Percentiles rank a stretch among this genome's conserved stretches.
phyloP scores from a whole-genome alignment of 2,113 vertebrate genomes.

The Grammomys surdaster region DNA sequence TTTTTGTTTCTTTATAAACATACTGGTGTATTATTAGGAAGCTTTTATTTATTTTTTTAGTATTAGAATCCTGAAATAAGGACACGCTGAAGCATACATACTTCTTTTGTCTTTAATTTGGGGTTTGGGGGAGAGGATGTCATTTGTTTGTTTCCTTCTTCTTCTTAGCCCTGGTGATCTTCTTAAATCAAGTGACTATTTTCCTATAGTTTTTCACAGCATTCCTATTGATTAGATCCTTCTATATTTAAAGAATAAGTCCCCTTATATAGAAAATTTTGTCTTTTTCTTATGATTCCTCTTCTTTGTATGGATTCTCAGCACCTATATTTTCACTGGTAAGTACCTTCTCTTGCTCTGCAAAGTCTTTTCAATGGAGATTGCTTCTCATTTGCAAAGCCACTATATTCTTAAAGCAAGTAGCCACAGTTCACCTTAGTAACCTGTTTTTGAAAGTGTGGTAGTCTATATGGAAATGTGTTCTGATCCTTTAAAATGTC shows the following conservation, averaged over 20 bases:
- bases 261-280: background rate
- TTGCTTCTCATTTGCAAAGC: background rate
- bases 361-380: background rate
- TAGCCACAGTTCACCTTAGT: rapidly evolving
- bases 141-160: background rate
- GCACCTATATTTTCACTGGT: too few relatives aligned
- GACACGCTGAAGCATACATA: background rate
- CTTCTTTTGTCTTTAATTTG: background rate
- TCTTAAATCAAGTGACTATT: background rate
- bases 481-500: background rate
- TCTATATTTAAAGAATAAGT: background rate
- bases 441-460: background rate
- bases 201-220: background rate
- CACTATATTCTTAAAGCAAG: background rate
- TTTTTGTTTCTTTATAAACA: background rate
- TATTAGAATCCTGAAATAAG: background rate
- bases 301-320: background rate
- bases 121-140: too few relatives aligned
- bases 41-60: background rate
- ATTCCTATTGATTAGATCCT: background rate
- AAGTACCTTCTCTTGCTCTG: background rate
- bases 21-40: background rate
- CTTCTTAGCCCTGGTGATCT: too few relatives aligned
- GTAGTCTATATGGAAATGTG: background rate
- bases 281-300: background rate